These are phyloP conservation scores for Bedellia somnulentella DNA, from an alignment of 2,888 invertebrate species.

Conservation along the genomic window DNA sequence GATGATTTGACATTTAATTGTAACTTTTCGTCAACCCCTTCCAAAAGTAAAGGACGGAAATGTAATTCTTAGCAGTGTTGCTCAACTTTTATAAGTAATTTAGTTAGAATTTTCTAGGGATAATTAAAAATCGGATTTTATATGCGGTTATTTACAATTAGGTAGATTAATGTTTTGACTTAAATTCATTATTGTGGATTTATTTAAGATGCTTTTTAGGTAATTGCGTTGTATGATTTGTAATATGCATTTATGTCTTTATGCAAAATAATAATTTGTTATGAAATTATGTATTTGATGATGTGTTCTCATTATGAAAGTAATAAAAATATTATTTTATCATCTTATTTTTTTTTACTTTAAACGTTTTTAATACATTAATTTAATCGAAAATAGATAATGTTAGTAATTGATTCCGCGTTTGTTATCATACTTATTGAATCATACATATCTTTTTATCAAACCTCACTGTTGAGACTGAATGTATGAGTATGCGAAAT, in stretches of 20 bases:
- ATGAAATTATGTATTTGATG: constrained; percentile 21
- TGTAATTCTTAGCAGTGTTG: constrained; percentile 1
- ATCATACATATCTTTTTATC: no score
- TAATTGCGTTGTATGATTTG: background rate
- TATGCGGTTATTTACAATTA: constrained; percentile 1
- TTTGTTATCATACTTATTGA: no score
- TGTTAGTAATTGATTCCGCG: no score
- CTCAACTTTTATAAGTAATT: background rate
- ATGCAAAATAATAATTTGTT: constrained; percentile 27
- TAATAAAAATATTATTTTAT: no score
- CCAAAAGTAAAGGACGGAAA: constrained; percentile 42
- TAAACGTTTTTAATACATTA: no score
- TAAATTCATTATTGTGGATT: constrained; percentile 32
- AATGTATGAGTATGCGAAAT: no score
- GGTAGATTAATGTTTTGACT: constrained; percentile 18
- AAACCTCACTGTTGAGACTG: no score
- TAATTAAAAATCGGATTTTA: constrained; percentile 1
- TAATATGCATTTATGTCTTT: no score
- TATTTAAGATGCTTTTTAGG: constrained; percentile 14
- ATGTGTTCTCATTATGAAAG: constrained; percentile 28
- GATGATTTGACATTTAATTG: constrained; percentile 48
- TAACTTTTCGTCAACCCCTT: constrained; percentile 52
- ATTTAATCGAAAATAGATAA: no score
- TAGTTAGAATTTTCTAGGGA: background rate
- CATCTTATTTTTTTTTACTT: no score